These are phyloP conservation scores for Penaeus indicus DNA, from an alignment of 1,140 invertebrate genomes.

Conservation along the genomic window DNA sequence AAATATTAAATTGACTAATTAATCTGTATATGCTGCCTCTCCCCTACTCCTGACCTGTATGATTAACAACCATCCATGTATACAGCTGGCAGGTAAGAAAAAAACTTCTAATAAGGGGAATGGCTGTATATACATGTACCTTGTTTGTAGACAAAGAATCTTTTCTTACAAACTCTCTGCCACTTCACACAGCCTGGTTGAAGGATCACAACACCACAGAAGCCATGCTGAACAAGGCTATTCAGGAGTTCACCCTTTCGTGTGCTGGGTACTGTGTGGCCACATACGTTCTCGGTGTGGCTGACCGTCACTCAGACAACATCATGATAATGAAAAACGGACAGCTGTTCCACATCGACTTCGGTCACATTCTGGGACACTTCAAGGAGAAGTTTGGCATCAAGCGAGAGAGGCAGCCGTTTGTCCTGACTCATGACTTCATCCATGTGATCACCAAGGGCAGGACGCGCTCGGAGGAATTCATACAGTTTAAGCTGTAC, in stretches of 20 bases:
- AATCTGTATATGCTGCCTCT: no score
- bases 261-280: conserved; percentile 79
- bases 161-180: no score
- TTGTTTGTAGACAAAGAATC: no score
- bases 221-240: conserved; percentile 72
- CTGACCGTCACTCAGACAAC: conserved; percentile 77
- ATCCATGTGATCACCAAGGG: conserved; percentile 75
- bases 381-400: conserved; percentile 79
- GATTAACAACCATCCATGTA: no score
- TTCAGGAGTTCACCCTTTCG: conserved; percentile 76
- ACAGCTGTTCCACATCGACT: conserved; percentile 78
- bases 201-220: conserved; percentile 71
- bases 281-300: conserved; percentile 77
- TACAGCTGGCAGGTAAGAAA: no score
- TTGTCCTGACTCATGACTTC: conserved; percentile 77
- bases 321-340: conserved; percentile 77
- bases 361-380: conserved; percentile 78
- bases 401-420: conserved; percentile 76
- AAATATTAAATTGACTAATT: no score
- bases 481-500: conserved; percentile 70
- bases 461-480: conserved; percentile 72
- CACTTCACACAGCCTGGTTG: conserved; percentile 69
- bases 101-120: no score
- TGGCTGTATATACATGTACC: no score
- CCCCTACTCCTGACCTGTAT: no score